Conservation (phyloP, 2,797 vertebrate species). For the Eurystomus glaucurus region DNA sequence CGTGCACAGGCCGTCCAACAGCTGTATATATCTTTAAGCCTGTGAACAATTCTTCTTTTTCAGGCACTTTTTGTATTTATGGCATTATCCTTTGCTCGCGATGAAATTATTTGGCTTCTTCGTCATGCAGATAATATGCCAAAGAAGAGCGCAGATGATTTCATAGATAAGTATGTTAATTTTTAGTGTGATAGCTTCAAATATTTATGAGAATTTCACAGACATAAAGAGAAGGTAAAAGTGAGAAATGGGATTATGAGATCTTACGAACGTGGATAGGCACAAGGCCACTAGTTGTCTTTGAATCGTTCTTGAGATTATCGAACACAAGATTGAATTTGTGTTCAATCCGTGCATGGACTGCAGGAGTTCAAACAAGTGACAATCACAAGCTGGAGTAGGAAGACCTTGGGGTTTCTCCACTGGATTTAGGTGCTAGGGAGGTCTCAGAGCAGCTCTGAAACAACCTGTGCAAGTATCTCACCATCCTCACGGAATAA, state of each 20-base stretch:
- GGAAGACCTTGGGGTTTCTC: neutral
- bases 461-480: neutral
- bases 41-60: neutral
- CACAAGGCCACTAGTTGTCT: neutral
- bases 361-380: neutral
- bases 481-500: too few species aligned
- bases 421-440: neutral
- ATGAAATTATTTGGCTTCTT: conserved; percentile 99
- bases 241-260: neutral
- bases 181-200: neutral
- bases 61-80: conserved; percentile 99
- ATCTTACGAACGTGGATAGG: neutral
- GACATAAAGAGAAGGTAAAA: neutral
- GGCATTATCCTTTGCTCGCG: conserved; percentile 97
- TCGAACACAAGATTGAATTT: neutral
- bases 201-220: neutral
- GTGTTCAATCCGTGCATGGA: neutral
- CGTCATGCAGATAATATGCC: conserved; percentile 98
- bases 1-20: neutral
- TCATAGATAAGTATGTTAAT: conserved; percentile 95
- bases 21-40: neutral
- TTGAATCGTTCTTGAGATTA: neutral
- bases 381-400: neutral
- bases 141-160: conserved; percentile 98
- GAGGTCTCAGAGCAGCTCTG: neutral